These are phyloP conservation scores for Aspidoscelis tigris DNA, from an alignment of 2,113 vertebrate genomes.

Conservation along the genomic window DNA sequence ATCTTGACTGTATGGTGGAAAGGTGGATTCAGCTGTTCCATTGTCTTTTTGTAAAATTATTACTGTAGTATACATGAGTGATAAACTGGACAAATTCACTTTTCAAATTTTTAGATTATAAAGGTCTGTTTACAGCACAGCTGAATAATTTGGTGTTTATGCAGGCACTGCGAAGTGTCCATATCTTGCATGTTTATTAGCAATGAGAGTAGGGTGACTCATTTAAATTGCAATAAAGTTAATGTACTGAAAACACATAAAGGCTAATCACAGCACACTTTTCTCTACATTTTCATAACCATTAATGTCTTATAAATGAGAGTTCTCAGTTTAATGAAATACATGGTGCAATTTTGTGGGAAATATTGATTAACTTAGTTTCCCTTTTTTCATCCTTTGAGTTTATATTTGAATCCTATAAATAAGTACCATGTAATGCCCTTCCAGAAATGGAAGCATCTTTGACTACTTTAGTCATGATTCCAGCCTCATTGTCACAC, in stretches of 20 bases:
- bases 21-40: neutral
- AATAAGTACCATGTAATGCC: too few species aligned
- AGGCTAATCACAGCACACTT: constrained; percentile 36
- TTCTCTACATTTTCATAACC: constrained; percentile 33
- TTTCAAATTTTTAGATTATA: constrained; percentile 34
- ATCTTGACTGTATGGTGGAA: neutral
- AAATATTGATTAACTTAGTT: too few species aligned
- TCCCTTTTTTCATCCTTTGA: too few species aligned
- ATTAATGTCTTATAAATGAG: constrained; percentile 11
- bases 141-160: constrained; percentile 42
- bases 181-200: constrained; percentile 51
- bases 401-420: too few species aligned
- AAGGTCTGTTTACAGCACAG: constrained; percentile 13
- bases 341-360: neutral
- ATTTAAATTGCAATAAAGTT: constrained; percentile 56
- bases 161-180: constrained; percentile 22
- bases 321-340: neutral
- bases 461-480: too few species aligned
- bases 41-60: constrained; percentile 26
- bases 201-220: constrained; percentile 44
- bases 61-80: constrained; percentile 43
- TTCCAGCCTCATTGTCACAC: too few species aligned
- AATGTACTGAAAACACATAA: constrained; percentile 40
- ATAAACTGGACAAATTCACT: constrained; percentile 40
- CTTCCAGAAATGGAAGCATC: too few species aligned